Evolutionary conservation across 2,888 invertebrate genomes (phyloP).

Genomic region (Meiosimyza decipiens): DNA sequence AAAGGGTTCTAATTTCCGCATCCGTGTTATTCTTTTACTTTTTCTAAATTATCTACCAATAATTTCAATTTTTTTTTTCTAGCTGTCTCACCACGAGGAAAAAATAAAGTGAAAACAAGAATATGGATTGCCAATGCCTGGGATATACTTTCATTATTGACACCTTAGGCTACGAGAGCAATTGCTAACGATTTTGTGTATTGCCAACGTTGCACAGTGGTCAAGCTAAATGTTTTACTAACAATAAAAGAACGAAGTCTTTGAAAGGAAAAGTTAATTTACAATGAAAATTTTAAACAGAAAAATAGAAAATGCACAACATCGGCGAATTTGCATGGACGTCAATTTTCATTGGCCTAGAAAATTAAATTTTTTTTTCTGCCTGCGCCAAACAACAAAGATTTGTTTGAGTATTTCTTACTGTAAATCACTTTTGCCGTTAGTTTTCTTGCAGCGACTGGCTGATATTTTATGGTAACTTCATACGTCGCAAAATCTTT

Average conservation of each 20-base stretch:
- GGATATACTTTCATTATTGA: background rate
- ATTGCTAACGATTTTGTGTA: too few relatives aligned
- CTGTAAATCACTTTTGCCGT: background rate
- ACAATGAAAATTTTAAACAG: too few relatives aligned
- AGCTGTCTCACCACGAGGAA: background rate
- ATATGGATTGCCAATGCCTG: background rate
- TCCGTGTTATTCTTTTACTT: background rate
- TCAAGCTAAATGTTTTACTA: too few relatives aligned
- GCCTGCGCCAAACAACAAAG: background rate
- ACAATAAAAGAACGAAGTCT: too few relatives aligned
- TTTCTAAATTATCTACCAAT: background rate
- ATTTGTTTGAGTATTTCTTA: background rate
- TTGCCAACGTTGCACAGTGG: too few relatives aligned
- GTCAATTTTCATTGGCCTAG: too few relatives aligned
- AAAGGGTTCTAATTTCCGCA: background rate
- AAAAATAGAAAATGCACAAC: too few relatives aligned
- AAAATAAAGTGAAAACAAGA: background rate
- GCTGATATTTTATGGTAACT: constrained; percentile 16
- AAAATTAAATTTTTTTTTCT: too few relatives aligned
- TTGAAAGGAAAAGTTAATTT: too few relatives aligned
- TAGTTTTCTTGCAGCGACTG: background rate
- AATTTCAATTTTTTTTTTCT: background rate
- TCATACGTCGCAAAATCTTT: background rate
- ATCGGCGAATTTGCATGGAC: too few relatives aligned
- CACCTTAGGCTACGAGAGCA: background rate